phyloP scores from a whole-genome alignment of 2,113 vertebrate genomes.

The Triplophysa dalaica region DNA sequence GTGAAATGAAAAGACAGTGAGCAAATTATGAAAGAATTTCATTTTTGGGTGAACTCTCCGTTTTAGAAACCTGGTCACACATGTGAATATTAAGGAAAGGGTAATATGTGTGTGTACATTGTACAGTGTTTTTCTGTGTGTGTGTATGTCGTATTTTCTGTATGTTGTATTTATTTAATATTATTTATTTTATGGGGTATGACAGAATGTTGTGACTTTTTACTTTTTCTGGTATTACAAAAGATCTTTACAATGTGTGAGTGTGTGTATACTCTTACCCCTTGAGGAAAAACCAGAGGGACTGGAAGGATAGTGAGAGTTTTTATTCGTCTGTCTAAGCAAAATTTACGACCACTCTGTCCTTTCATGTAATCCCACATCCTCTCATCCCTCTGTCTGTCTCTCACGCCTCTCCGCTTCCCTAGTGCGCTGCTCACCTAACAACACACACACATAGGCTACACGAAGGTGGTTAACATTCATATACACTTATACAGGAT shows the following conservation, averaged over 20 bases:
- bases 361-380: slow-evolving; percentile 66
- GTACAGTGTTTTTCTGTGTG: slow-evolving; percentile 47
- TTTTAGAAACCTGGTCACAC: not conserved
- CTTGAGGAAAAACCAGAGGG: slow-evolving; percentile 58
- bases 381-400: slow-evolving; percentile 63
- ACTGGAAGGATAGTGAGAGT: slow-evolving; percentile 60
- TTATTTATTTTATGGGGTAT: slow-evolving; percentile 72
- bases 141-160: slow-evolving; percentile 40
- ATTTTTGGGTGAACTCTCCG: too few species aligned
- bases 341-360: slow-evolving; percentile 72
- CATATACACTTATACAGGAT: not conserved
- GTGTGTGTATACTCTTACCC: slow-evolving; percentile 59
- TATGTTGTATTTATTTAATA: slow-evolving; percentile 75
- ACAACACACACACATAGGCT: slow-evolving; percentile 42
- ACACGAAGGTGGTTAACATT: slow-evolving; percentile 50
- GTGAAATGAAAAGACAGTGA: too few species aligned
- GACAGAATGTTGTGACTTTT: slow-evolving; percentile 62
- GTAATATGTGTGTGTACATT: not conserved
- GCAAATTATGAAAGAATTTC: too few species aligned
- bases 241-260: slow-evolving; percentile 35
- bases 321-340: slow-evolving; percentile 74
- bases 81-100: not conserved
- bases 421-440: slow-evolving; percentile 55
- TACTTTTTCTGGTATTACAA: not conserved
- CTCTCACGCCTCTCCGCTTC: slow-evolving; percentile 75